Percentiles rank a stretch among this genome's conserved stretches.
These are phyloP conservation scores for Mylabris sibirica DNA, from an alignment of 2,888 invertebrate species.

Conservation along the genomic window DNA sequence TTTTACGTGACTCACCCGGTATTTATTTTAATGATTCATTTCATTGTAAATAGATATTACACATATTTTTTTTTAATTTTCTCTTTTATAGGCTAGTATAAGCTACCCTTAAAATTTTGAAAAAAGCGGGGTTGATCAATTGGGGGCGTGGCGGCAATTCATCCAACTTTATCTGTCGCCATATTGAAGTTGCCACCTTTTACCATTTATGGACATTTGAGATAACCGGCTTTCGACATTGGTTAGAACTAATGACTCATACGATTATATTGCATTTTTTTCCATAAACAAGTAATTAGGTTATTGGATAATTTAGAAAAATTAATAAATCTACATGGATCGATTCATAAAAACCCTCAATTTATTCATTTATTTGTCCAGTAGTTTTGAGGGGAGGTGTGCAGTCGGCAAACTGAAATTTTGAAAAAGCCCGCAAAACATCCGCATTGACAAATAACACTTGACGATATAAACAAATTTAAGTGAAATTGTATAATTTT, in stretches of 20 bases:
- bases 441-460: constrained; percentile 47
- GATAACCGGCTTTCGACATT: constrained; percentile 66
- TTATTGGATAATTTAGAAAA: neutral
- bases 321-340: neutral
- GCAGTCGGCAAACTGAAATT: constrained; percentile 23
- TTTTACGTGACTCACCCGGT: no score
- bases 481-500: neutral
- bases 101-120: neutral
- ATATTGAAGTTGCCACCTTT: constrained; percentile 61
- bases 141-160: constrained; percentile 56
- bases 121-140: constrained; percentile 24
- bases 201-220: constrained; percentile 72
- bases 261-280: constrained; percentile 20
- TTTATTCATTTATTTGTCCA: neutral
- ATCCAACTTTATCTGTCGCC: constrained; percentile 56
- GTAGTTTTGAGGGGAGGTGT: neutral
- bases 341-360: neutral
- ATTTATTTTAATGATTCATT: neutral
- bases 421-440: constrained; percentile 47
- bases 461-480: neutral
- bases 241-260: constrained; percentile 59
- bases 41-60: neutral
- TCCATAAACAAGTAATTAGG: neutral
- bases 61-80: neutral
- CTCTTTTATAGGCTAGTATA: neutral